phyloP scores from a whole-genome alignment of 2,797 vertebrate genomes.

The Sarcophilus harrisii region DNA sequence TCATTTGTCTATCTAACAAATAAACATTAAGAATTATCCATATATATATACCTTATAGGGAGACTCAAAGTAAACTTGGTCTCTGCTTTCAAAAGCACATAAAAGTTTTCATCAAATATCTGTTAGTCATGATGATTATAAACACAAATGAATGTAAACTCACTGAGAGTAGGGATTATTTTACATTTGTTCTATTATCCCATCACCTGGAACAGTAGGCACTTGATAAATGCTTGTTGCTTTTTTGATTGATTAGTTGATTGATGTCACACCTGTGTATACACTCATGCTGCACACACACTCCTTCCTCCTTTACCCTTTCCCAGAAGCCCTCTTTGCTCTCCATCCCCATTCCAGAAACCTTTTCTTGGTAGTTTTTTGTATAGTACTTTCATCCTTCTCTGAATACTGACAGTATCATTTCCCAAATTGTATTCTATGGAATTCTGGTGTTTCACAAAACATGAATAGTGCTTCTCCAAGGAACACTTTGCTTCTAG shows the following conservation, averaged over 20 bases:
- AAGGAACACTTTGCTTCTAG: background rate
- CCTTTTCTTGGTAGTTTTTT: background rate
- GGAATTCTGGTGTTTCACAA: background rate
- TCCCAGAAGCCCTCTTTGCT: background rate
- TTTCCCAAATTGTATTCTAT: background rate
- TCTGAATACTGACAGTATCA: background rate
- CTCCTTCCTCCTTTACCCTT: background rate
- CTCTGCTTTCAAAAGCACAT: background rate
- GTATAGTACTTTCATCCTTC: background rate
- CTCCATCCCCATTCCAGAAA: background rate
- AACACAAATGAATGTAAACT: background rate
- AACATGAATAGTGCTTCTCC: background rate
- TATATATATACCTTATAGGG: background rate
- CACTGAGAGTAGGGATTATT: background rate
- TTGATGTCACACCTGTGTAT: background rate
- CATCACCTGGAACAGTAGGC: background rate
- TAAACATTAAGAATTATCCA: background rate
- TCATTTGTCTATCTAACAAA: background rate
- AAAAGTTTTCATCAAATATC: background rate
- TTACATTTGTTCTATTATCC: background rate
- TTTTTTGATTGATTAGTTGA: background rate
- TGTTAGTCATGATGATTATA: background rate
- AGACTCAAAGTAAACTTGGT: background rate
- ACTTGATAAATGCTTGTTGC: background rate
- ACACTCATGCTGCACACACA: background rate